A percentile compares a stretch with the other conserved stretches of the same genome.
phyloP scores from a whole-genome alignment of 2,888 invertebrate genomes.

The Thymelicus lineola region DNA sequence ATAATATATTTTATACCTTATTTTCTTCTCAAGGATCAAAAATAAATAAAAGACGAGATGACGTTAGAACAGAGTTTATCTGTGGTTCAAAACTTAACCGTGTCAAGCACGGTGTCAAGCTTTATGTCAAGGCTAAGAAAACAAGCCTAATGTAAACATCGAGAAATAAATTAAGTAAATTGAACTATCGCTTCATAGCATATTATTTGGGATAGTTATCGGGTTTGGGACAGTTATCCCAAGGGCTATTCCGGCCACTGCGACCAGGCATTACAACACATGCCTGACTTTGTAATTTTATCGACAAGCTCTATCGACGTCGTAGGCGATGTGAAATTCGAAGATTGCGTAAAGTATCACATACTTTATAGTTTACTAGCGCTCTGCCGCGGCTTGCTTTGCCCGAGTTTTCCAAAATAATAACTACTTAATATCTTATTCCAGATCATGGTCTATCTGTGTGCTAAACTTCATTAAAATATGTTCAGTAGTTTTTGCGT shows the following conservation, averaged over 20 bases:
- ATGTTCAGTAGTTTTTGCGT: too few species aligned
- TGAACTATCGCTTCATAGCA: background rate
- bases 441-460: too few species aligned
- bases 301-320: slow-evolving; percentile 24
- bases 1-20: too few species aligned
- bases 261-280: slow-evolving; percentile 1
- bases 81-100: background rate
- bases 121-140: slow-evolving; percentile 18
- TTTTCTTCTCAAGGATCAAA: background rate
- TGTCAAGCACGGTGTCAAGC: slow-evolving; percentile 13
- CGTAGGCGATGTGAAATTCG: slow-evolving; percentile 42
- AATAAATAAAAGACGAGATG: background rate
- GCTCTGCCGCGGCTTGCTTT: too few species aligned
- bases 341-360: slow-evolving; percentile 55
- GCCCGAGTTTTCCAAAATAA: too few species aligned
- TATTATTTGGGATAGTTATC: too few species aligned
- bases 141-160: slow-evolving; percentile 19
- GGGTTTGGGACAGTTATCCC: too few species aligned
- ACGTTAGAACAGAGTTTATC: background rate
- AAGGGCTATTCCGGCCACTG: too few species aligned
- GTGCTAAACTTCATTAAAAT: too few species aligned
- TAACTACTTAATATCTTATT: too few species aligned
- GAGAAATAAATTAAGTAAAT: background rate
- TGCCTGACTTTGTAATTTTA: slow-evolving; percentile 38
- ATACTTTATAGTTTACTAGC: background rate